Evolutionary conservation across 1,140 invertebrate species (phyloP), one percentile per base, ranked within the genome.

Genomic region (Trichonephila clavata): DNA sequence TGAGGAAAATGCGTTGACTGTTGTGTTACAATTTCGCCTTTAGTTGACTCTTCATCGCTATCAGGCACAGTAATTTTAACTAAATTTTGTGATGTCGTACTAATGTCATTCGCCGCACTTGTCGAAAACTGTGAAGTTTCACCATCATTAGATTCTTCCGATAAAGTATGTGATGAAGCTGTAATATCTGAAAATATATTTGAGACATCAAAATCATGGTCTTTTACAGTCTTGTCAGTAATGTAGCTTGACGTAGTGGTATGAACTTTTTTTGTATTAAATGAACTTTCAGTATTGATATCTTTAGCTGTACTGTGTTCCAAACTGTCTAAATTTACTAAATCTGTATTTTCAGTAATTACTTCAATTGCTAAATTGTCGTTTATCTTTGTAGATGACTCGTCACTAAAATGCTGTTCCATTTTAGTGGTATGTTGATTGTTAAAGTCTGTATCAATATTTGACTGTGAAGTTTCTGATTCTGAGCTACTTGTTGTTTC

Each of bases 391-490:
- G n/a, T n/a, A 13, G 65, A 71, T 14, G 24, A 14, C 20, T 63
- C n/a, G 14, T 71, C 3, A 71, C 24, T 24, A 71, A 71, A 24
- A 71, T 71, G 13, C 24, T 68, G n/a, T 68, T 13, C 65, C n/a
- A 21, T 71, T 27, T 71, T 13, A 3, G 65, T 71, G 14, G 24
- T 71, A 14, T 32, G 24, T 27, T 71, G n/a, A 27, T 24, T 32
- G 10, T 71, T 24, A 24, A 71, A 14, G 24, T 10, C 10, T n/a
- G 65, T 71, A 71, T 71, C n/a, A 14, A 71, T 57, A 43, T 83
- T 83, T 43, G 80, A 14, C 7, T 83, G 43, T n/a, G 50, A 83
- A 50, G 80, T 83, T 83, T 83, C 43, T 43, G 80, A 57, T n/a
- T 83, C 39, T 50, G 24, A 57, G 21, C 21, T 18, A 16, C 20